Percentiles rank a stretch among this genome's conserved stretches.
Evolutionary conservation across 2,888 invertebrate species (phyloP).

Genomic region (Noctua fimbriata): DNA sequence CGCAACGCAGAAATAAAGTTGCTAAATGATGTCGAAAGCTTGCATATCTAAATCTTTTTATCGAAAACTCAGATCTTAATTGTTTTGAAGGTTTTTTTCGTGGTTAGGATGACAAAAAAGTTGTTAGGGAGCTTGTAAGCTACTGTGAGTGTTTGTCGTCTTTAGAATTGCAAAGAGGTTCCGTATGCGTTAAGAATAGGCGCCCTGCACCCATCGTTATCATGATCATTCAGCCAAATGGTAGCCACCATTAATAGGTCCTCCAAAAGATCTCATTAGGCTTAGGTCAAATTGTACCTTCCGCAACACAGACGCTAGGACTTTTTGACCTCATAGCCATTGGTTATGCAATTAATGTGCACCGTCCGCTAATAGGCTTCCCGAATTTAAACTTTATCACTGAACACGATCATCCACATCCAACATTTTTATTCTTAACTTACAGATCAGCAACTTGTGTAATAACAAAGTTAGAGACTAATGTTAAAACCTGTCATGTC

Average conservation of each 20-base stretch:
- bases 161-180: not conserved
- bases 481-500: constrained; percentile 15
- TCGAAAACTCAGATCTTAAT: constrained; percentile 55
- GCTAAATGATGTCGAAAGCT: constrained; percentile 60
- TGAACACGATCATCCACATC: not conserved
- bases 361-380: not conserved
- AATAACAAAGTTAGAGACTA: constrained; percentile 14
- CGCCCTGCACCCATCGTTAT: not conserved
- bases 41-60: constrained; percentile 53
- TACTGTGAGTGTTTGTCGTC: constrained; percentile 19
- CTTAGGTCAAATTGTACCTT: too few species aligned
- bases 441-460: not conserved
- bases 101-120: constrained; percentile 12
- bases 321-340: not conserved
- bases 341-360: not conserved
- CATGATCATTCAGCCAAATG: not conserved
- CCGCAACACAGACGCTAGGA: too few species aligned
- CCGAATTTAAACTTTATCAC: not conserved
- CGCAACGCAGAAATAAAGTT: constrained; percentile 67
- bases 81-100: constrained; percentile 43
- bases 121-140: constrained; percentile 31
- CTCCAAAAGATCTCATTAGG: too few species aligned
- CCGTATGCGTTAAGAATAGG: not conserved
- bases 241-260: not conserved
- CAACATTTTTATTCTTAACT: not conserved